Evolutionary conservation across 2,888 invertebrate genomes (phyloP).

Genomic region (Elysia crispata): DNA sequence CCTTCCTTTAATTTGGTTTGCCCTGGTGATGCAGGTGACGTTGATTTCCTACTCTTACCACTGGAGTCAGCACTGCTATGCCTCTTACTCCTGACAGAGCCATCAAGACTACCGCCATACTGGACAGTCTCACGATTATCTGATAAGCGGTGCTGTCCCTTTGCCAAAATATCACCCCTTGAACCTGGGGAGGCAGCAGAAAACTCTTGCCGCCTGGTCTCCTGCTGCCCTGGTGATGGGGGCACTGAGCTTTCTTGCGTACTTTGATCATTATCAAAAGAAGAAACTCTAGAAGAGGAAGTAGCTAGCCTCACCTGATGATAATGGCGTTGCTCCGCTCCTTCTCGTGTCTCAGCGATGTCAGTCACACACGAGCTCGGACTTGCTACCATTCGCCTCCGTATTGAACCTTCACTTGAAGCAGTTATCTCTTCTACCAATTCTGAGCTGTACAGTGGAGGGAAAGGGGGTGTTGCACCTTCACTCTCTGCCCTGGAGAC

Average conservation of each 20-base stretch:
- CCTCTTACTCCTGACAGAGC: background rate
- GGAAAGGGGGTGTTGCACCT: background rate
- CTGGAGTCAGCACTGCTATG: background rate
- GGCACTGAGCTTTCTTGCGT: background rate
- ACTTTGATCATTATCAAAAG: slow-evolving; percentile 19
- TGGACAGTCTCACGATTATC: background rate
- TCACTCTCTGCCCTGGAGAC: too few relatives aligned
- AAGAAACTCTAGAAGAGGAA: slow-evolving; percentile 44
- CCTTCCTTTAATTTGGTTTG: too few relatives aligned
- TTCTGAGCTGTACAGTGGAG: background rate
- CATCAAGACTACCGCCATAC: background rate
- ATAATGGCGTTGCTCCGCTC: slow-evolving; percentile 24
- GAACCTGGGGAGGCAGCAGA: background rate
- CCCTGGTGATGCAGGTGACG: background rate
- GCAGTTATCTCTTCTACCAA: background rate
- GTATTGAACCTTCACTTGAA: background rate
- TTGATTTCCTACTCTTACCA: background rate
- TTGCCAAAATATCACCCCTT: background rate
- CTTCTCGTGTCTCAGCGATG: slow-evolving; percentile 48
- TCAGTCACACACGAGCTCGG: slow-evolving; percentile 57
- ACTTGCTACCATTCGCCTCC: slow-evolving; percentile 40
- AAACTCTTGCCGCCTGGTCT: background rate
- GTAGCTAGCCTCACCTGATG: slow-evolving; percentile 43
- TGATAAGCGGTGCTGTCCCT: background rate
- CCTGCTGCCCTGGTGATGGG: background rate